Base-by-base conservation (phyloP, 2,888 invertebrate genomes). In the Notodonta dromedarius region DNA sequence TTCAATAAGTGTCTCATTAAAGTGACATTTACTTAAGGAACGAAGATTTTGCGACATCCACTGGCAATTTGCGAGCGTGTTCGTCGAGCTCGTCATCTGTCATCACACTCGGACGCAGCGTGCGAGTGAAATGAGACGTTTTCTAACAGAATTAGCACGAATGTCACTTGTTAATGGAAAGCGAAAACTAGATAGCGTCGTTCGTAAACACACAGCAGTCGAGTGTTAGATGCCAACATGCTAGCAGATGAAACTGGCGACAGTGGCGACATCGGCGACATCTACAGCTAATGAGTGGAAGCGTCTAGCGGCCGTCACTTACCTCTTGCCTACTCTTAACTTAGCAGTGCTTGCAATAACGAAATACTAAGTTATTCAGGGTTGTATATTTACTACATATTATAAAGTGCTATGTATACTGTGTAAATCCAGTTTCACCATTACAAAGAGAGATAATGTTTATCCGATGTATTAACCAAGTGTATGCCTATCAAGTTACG, bases 311-410 rank as follows among this genome's bases (percentile, higher is more conserved):
- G 67, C 69, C 71, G 62, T 63, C 59, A 88, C 91, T 90, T 84
- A 91, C 91, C 91, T 86, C 86, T 87, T 88, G 85, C 87, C 89
- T 88, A 90, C 80, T 82, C 88, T 87, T 86, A 86, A 84, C 78
- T 82, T 85, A 87, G 91, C 80, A 85, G 80, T 84, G 88, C 89
- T 90, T 89, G 91, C 70, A 90, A 90, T 88, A 78, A 86, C 77
- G 79, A 87, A 89, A 87, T 69, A 78, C 76, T 78, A 73, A 75
- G 68, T 80, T 81, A 82, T 77, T 79, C 61, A 70, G 58, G 53
- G 54, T 55, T 40, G 51, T 64, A 66, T 62, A 63, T 5, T 46
- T n/a, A 11, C 46, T 46, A 46, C n/a, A 46, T 70, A 73, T 70
- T 68, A 63, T 14, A 40, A 46, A 58, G 74, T 76, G 74, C 70